A percentile compares a stretch with the other conserved stretches of the same genome.
Conservation (phyloP, 2,797 vertebrate genomes). For the Stomatorhinus walkeri region DNA sequence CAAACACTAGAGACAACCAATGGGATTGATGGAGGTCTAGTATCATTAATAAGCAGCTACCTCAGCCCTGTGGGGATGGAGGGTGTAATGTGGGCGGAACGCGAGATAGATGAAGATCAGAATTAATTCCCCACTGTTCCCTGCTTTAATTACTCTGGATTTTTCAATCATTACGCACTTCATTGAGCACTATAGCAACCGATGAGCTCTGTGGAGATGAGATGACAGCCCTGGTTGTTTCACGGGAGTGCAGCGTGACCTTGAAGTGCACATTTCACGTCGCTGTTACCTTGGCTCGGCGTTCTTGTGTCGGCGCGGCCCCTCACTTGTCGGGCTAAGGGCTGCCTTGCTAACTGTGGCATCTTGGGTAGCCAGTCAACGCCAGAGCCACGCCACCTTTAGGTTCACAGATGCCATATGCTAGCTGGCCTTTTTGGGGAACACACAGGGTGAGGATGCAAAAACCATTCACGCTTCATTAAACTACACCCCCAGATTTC, state of each 20-base stretch:
- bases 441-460: not conserved
- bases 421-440: not conserved
- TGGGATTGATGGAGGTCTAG: not conserved
- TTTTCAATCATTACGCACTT: not conserved
- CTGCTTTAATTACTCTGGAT: slow-evolving; percentile 14
- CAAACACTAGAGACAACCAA: not conserved
- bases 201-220: not conserved
- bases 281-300: not conserved
- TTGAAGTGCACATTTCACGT: not conserved
- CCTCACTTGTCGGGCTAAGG: not conserved
- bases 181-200: slow-evolving; percentile 6
- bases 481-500: not conserved
- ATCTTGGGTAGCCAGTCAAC: not conserved
- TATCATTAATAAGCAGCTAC: slow-evolving; percentile 4
- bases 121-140: not conserved
- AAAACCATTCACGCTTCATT: not conserved
- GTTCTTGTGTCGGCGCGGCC: not conserved
- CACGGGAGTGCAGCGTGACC: not conserved
- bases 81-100: not conserved
- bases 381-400: not conserved
- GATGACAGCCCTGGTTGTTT: not conserved
- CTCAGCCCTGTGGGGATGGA: not conserved
- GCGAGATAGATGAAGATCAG: not conserved
- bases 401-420: not conserved
- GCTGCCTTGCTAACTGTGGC: not conserved